Conservation (phyloP, 2,797 vertebrate species). For the Tenualosa thibaudeaui region DNA sequence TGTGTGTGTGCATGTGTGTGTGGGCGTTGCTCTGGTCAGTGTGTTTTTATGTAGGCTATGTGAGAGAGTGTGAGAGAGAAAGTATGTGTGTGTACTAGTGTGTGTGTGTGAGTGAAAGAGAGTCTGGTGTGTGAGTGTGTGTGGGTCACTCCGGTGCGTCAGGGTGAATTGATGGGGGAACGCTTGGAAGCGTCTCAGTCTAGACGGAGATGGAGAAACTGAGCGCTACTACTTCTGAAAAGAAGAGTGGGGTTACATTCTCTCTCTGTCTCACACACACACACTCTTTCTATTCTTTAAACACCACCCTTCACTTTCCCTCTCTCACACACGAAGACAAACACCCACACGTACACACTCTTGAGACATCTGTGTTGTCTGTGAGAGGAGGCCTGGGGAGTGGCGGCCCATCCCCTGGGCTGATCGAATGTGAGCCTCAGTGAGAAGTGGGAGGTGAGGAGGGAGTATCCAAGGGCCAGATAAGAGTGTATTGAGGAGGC, state of each 20-base stretch:
- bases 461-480: too few species aligned
- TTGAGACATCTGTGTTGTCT: too few species aligned
- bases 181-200: conserved; percentile 22
- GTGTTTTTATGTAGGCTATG: not conserved
- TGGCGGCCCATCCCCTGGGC: too few species aligned
- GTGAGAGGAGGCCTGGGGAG: too few species aligned
- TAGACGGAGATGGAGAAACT: conserved; percentile 55
- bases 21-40: not conserved
- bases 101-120: too few species aligned
- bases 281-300: not conserved
- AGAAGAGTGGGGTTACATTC: conserved; percentile 14
- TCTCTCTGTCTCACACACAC: conserved; percentile 27
- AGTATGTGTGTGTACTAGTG: too few species aligned
- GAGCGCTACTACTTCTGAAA: conserved; percentile 71
- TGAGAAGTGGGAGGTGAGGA: too few species aligned
- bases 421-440: too few species aligned
- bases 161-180: not conserved
- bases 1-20: not conserved
- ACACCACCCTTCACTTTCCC: not conserved
- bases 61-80: too few species aligned
- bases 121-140: not conserved
- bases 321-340: not conserved
- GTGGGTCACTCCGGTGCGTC: not conserved
- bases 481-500: too few species aligned
- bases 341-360: not conserved